Evolutionary conservation across 1,140 invertebrate genomes (phyloP), one percentile per base, ranked within the genome.

Genomic region (Halesus radiatus): DNA sequence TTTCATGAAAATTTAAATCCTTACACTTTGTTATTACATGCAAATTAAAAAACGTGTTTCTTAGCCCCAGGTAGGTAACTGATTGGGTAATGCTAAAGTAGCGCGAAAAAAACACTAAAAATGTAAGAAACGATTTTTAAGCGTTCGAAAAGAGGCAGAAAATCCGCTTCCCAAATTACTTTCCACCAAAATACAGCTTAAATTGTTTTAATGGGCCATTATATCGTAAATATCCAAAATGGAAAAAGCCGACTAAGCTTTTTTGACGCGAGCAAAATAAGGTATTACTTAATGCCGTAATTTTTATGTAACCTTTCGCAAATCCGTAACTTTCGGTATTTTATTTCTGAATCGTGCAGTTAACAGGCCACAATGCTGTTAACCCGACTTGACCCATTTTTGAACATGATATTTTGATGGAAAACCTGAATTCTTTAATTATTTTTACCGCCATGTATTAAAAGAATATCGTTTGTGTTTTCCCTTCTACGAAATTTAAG

Each of bases 181-280:
- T 32, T 45, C n/a, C 22, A 26, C 62, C 62, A 26, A 29, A 29
- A 66, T 16, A 22, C 22, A 15, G 62, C 62, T 66, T 50, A 70
- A 70, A 70, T 70, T 70, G 37, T 50, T 70, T 70, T 70, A 70
- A 70, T 70, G 20, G 66, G 66, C 29, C 22, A 70, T 70, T 70
- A 70, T 52, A n/a, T 70, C 66, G 66, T 70, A 70, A 70, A 70
- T 70, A 70, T 22, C 16, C 29, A 70, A 70, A 70, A 70, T 70
- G 66, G 29, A 70, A 70, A 50, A 32, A 37, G 18, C 5, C 32
- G 66, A 52, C 45, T 70, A 52, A 70, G 66, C 32, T 22, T 45
- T 29, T 66, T 37, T 50, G 26, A 32, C 66, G 32, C 29, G 29
- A 22, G 15, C 18, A 64, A 64, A 64, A 64, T 50, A 70, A 70